phyloP scores from a whole-genome alignment of 2,888 invertebrate species.

The Thereva unica region DNA sequence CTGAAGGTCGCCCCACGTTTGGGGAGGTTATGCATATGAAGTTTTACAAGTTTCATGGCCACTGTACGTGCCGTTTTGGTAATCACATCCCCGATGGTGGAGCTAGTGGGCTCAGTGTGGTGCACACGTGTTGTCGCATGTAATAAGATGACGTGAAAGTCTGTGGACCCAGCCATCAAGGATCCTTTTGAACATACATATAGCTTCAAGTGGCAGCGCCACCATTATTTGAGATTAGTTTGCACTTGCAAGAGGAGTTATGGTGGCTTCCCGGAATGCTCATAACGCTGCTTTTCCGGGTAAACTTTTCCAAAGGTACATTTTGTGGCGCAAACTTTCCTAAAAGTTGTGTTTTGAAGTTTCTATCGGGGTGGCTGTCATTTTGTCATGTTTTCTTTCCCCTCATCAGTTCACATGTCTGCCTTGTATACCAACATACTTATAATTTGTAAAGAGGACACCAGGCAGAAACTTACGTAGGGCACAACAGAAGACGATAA shows the following conservation, averaged over 20 bases:
- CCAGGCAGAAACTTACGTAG: constrained; percentile 13
- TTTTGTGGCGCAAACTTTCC: constrained; percentile 37
- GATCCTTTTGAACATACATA: background rate
- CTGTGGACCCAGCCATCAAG: background rate
- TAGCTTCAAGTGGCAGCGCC: constrained; percentile 5
- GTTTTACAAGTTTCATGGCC: too few species aligned
- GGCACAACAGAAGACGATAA: constrained; percentile 17
- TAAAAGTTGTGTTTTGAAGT: constrained; percentile 38
- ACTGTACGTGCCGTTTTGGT: too few species aligned
- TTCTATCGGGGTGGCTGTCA: constrained; percentile 28
- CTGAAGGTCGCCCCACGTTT: constrained; percentile 20
- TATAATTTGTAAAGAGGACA: constrained; percentile 21
- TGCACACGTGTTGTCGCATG: constrained; percentile 28
- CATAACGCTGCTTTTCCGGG: background rate
- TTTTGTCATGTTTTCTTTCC: constrained; percentile 22
- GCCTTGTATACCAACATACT: constrained; percentile 11
- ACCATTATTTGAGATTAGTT: constrained; percentile 19
- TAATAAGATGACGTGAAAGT: constrained; percentile 17
- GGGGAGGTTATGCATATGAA: background rate
- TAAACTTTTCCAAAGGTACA: constrained; percentile 31
- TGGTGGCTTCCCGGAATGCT: constrained; percentile 6
- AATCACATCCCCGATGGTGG: background rate
- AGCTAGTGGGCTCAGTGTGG: background rate
- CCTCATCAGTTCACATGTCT: background rate
- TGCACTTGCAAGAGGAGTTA: constrained; percentile 25